Evolutionary conservation across 2,797 vertebrate species (phyloP), one percentile per base, ranked within the genome.

Genomic region (Siniperca obscura): DNA sequence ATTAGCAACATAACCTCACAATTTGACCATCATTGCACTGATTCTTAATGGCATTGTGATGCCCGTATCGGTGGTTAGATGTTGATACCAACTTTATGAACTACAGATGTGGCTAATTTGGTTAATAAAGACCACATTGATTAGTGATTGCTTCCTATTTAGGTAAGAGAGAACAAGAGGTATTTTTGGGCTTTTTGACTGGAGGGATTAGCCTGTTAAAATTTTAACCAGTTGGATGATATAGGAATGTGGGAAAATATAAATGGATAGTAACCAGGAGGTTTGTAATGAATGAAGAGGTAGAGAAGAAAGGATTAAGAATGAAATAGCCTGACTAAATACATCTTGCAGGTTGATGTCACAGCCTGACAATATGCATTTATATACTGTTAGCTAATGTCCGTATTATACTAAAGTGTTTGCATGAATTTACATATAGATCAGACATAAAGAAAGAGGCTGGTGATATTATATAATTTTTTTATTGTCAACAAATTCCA

Each of bases 291-390:
- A 71, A 40, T 66, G 46, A 70, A 27, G 38, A 50, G 36, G 21
- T 5, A 76, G 25, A 27, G 19, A 69, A 42, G 10, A 46, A 38
- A 70, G 70, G 21, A 78, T 65, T 34, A 67, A 38, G 38, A 57
- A 27, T 36, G 0, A 57, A 66, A 13, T 44, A 16, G 12, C 12
- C 48, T 11, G 19, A 40, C 21, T 14, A 17, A 52, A 36, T 9
- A 71, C 64, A 13, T 44, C 27, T 59, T 57, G 16, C 7, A 17
- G 38, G 25, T 48, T 76, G 27, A 60, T 0, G 1, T 56, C 25
- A n/a, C 4, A 57, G 2, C 30, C 21, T 4, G n/a, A 25, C 12
- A 48, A 27, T 76, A 50, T 57, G 5, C 5, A 40, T 60, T 36
- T 27, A n/a, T 7, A 44, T 50, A 22, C 36, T 30, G 16, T 25